phyloP scores from a whole-genome alignment of 2,888 invertebrate species.

The Aspidapion aeneum region DNA sequence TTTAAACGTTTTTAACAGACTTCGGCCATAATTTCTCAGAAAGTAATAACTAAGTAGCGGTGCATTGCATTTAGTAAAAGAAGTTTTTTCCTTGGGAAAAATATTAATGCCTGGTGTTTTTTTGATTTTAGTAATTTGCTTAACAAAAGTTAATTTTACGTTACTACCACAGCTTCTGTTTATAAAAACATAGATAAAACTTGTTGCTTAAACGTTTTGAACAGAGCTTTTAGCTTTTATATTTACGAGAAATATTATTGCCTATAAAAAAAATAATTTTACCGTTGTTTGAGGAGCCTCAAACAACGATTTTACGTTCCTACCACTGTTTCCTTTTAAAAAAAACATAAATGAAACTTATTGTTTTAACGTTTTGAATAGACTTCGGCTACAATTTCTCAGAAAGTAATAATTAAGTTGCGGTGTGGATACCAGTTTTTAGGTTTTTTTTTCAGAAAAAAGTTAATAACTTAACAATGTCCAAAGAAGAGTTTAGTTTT shows the following conservation, averaged over 20 bases:
- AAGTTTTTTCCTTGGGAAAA: constrained; percentile 10
- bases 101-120: constrained; percentile 33
- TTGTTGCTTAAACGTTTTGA: background rate
- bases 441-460: constrained; percentile 12
- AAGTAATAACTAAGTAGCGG: background rate
- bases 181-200: background rate
- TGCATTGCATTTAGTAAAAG: background rate
- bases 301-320: no score
- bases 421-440: background rate
- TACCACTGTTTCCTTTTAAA: background rate
- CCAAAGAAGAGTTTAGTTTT: constrained; percentile 32
- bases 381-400: background rate
- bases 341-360: background rate
- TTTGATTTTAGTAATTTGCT: no score
- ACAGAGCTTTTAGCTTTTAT: background rate
- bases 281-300: no score
- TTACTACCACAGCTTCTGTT: background rate
- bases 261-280: no score
- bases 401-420: background rate
- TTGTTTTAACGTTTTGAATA: background rate
- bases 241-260: constrained; percentile 27
- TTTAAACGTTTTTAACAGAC: background rate
- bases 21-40: background rate
- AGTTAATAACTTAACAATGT: constrained; percentile 34
- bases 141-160: no score